These are phyloP conservation scores for Rotaria macrura DNA, from an alignment of 2,888 invertebrate species.

Conservation along the genomic window DNA sequence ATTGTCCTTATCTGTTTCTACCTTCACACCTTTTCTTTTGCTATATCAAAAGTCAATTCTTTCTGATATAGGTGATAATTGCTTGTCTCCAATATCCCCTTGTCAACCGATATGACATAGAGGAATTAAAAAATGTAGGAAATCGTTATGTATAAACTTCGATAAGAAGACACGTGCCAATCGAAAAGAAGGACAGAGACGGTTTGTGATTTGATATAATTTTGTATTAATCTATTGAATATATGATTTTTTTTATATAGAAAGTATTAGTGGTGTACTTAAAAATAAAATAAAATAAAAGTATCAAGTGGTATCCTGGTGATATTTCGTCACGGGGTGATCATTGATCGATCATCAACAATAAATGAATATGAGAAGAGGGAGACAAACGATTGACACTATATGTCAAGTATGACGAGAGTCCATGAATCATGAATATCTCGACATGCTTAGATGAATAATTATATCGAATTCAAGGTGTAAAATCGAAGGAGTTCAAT, in stretches of 20 bases:
- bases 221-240: neutral
- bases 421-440: neutral
- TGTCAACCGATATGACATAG: neutral
- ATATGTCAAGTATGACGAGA: constrained; percentile 6
- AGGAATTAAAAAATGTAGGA: neutral
- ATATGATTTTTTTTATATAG: neutral
- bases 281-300: neutral
- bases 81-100: constrained; percentile 2
- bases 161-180: neutral
- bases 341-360: constrained; percentile 15
- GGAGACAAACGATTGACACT: neutral
- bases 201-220: neutral
- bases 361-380: neutral
- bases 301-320: neutral
- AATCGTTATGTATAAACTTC: neutral
- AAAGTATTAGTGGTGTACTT: neutral
- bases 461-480: neutral
- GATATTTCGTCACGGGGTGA: constrained; percentile 5
- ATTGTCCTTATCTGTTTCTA: neutral
- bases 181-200: neutral
- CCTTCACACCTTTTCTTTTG: neutral
- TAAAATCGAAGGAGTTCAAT: neutral
- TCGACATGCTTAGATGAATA: neutral
- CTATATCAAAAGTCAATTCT: neutral
- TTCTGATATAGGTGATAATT: constrained; percentile 12